Base-by-base conservation (phyloP, 2,113 vertebrate genomes). In the Diphyllodes magnificus region DNA sequence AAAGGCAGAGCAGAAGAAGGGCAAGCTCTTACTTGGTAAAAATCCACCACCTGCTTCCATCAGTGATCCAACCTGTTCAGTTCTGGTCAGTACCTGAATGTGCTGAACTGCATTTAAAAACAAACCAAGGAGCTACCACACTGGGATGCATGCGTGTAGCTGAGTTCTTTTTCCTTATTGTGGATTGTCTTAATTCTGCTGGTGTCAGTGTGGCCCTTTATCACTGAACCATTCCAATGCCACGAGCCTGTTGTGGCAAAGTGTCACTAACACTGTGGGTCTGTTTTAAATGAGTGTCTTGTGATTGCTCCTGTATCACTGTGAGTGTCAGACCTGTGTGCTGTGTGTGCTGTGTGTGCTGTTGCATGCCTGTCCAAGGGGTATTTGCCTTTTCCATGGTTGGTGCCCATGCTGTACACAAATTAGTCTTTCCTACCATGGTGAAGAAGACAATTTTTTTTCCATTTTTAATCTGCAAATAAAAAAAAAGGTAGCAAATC, bases 131-230 rank as follows among this genome's bases (percentile, higher is more conserved):
- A 61, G 7, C 49, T 81, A 14, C 16, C 33, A 44, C 21, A 9
- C n/a, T 13, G 24, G 22, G 22, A 6, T 12, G 3, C 1, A 2
- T 5, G 31, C 0, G 0, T 30, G 13, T 27, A 54, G 19, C 60
- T 76, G 63, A n/a, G 30, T 9, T 10, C n/a, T 42, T 72, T 35
- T 28, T 1, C 28, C 24, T 31, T 1, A 0, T 8, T 47, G 21
- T 39, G 14, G 16, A 24, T 78, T 71, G 19, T 53, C 42, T 63
- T 33, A 30, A 19, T 57, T 86, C 16, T 83, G 33, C 31, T 57
- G 30, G 28, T 44, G 19, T 37, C 47, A 27, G 18, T n/a, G 30
- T 76, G 39, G 31, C 45, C 31, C 39, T 86, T 77, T n/a, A n/a
- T 56, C 78, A 40, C 6, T 18, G 65, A 37, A 49, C 40, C 3